Base-by-base conservation (phyloP, 2,113 vertebrate genomes). In the Chauna torquata region DNA sequence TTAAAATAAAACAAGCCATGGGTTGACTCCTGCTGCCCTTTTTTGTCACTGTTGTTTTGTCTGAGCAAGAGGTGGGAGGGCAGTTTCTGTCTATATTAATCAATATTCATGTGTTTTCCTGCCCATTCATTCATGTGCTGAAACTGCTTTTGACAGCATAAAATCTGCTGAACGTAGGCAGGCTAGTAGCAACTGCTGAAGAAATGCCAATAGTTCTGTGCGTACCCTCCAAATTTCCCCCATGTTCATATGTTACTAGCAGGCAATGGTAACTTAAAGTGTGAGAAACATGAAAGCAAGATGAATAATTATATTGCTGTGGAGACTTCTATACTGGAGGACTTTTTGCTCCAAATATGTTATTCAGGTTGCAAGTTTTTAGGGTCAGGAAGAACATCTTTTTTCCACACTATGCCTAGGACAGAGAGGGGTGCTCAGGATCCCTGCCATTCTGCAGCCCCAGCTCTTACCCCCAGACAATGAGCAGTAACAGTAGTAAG, bases 61-160 rank as follows among this genome's bases (percentile, higher is more conserved):
- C 75, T n/a, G 36, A 94, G 49, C 4, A 3, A 86, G 93, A 95
- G 54, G 49, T 80, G 44, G 57, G 65, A 96, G 47, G 57, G 59
- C 61, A 78, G 47, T 59, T 94, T 86, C 90, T 80, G 61, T 68
- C 89, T 78, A 52, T n/a, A 71, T 69, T 71, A 75, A 94, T 92
- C 92, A 95, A 79, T 78, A 89, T 57, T 94, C 86, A 94, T 49
- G 30, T 84, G 59, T 52, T 92, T 95, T 81, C 57, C 86, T 78
- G 65, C 24, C 57, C 69, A 54, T 89, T 88, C 71, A 78, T 84
- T 91, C 80, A 81, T 16, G 44, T 76, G 57, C 65, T 64, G 17
- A 14, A 90, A 84, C 61, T 71, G 64, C 3, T 68, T 95, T 59
- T 91, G 82, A 93, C 61, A 84, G 49, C 16, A 88, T 79, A 83